Evolutionary conservation across 2,888 invertebrate genomes (phyloP), one percentile per base, ranked within the genome.

Genomic region (Nomada fabriciana): DNA sequence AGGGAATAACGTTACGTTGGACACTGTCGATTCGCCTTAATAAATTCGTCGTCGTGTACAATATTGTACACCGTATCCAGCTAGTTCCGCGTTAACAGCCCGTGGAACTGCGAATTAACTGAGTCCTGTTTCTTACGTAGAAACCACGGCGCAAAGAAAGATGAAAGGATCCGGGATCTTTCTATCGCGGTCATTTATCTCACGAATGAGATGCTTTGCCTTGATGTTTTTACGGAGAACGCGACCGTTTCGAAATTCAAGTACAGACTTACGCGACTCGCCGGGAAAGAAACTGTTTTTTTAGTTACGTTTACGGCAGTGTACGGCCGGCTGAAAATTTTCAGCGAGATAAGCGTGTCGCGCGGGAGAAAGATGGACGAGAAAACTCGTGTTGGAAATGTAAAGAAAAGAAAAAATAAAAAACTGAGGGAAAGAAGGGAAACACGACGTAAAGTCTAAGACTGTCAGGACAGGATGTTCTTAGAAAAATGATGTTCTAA

Each of bases 101-200:
- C n/a, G 29, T 15, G 20, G 18, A n/a, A 61, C n/a, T 36, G 68
- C 53, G 75, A 55, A 78, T 78, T 68, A 78, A 68, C 53, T 25
- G 23, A 3, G 59, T 53, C 25, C 42, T 9, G 29, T 63, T 60
- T 57, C 25, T 60, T 9, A 2, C 5, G 10, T 10, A 7, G 13
- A 55, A 72, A 57, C 18, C 42, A 29, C 15, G 42, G 23, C 57
- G n/a, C 9, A 7, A 13, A 25, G 53, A 20, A 50, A 65, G 10
- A 42, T 43, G 65, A 81, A 60, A 74, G 65, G 15, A 50, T 29
- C 36, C 9, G 11, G 29, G 61, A 29, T 61, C 10, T 43, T 36
- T 63, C 68, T 50, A 57, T 63, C 60, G 20, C 10, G 50, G 61
- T 63, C 72, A 68, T 79, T 79, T 80, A 79, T 77, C 65, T 65